Base-by-base conservation (phyloP, 2,113 vertebrate species). In the Tenebrosternarchus preto region DNA sequence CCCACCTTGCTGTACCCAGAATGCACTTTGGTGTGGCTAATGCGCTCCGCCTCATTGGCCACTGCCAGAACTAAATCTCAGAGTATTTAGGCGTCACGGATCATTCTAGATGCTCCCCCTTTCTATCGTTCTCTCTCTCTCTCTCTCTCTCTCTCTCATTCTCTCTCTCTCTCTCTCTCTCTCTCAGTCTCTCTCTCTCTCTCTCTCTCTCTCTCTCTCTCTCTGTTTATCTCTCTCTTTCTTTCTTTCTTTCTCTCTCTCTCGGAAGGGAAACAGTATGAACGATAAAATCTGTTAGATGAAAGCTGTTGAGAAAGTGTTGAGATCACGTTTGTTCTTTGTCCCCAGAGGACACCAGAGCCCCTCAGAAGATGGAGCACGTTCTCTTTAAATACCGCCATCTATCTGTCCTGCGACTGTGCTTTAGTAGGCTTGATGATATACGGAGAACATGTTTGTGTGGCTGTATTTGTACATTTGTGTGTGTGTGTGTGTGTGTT, bases 81-180 rank as follows among this genome's bases (percentile, higher is more conserved):
- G 33, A 73, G 50, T 86, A 73, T 90, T 88, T 87, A 82, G 59
- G 80, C 80, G 63, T 80, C 25, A 77, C 75, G 64, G 84, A 83
- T 80, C 73, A 66, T 77, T 73, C 63, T 39, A 39, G 22, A 61
- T 50, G 43, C 43, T 12, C 43, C 43, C 43, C 3, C 39, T 9
- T 9, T 1, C 39, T n/a, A 43, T 43, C 39, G 6, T 3, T 43
- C 39, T 9, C n/a, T n/a, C 68, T 33, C 20, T 39, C 33, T 29
- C n/a, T 68, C 24, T 69, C 2, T 19, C 46, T 79, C 33, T 36
- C 33, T 36, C 86, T 43, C 39, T 8, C 67, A 16, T 31, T 11
- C 56, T 77, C 72, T 84, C 55, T 59, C 72, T 84, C 80, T 82
- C 77, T 60, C 79, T 59, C 55, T 59, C 22, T 4, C 64, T 81